Evolutionary conservation across 2,888 invertebrate species (phyloP), one percentile per base, ranked within the genome.

Genomic region (Chrysolina haemoptera): DNA sequence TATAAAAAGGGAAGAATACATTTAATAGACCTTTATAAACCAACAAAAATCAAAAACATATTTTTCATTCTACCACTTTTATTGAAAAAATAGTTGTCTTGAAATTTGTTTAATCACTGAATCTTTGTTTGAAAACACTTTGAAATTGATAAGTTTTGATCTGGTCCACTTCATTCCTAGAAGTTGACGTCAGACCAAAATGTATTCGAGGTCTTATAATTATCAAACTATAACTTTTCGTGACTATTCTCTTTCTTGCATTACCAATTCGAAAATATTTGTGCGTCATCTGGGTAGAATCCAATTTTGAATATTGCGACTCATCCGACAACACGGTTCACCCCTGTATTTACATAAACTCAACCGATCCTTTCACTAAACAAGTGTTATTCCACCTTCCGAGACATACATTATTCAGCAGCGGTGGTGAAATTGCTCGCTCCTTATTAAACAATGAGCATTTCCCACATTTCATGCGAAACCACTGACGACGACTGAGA

Each of bases 401-500:
- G 69, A 66, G 62, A 62, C 66, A 73, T 73, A 66, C 69, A 73
- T 73, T 70, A 73, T 43, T 62, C 62, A 70, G 70, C 70, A 66
- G 62, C 6, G 50, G n/a, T 62, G n/a, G 35, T 73, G 69, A 68
- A 66, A 73, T 69, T 70, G 73, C 66, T 70, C 35, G 59, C 35
- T 27, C 27, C 59, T 59, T 59, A 73, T 73, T 73, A 73, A 73
- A 73, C 70, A 73, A 70, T 73, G 73, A 73, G 70, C 73, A 70
- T 64, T 70, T 73, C 70, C 70, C 59, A 65, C 70, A 70, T 73
- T 73, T 73, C 66, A 66, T 70, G 73, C 50, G 62, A 62, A 73
- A 70, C 73, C 70, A 64, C 40, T 27, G 48, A 48, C 22, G 41
- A 67, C 55, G 43, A 68, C 67, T 43, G 41, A 68, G 67, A 68